Percentiles rank a stretch among this genome's conserved stretches.
These are phyloP conservation scores for Lipophrys pholis DNA, from an alignment of 2,113 vertebrate genomes.

Conservation along the genomic window DNA sequence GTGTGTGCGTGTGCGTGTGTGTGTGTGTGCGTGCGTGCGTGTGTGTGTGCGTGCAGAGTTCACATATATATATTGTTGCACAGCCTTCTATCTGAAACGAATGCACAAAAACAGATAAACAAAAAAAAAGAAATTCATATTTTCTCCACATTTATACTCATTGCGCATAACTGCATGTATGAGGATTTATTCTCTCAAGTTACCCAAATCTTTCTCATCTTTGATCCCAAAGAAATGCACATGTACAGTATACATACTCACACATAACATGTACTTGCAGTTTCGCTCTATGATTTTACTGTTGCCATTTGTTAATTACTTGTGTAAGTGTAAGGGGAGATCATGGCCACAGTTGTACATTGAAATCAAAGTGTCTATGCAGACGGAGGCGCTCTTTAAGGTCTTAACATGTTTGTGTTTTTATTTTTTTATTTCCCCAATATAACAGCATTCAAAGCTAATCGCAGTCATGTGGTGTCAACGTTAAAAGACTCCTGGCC, in stretches of 20 bases:
- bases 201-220: slow-evolving; percentile 25
- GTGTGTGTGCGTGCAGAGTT: slow-evolving; percentile 14
- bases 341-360: slow-evolving; percentile 8
- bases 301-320: slow-evolving; percentile 33
- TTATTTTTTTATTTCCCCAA: neutral
- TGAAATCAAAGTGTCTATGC: slow-evolving; percentile 18
- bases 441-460: slow-evolving; percentile 8
- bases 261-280: slow-evolving; percentile 45
- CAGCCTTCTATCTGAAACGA: slow-evolving; percentile 32
- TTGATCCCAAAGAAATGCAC: slow-evolving; percentile 63
- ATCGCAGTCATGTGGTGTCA: neutral
- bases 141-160: slow-evolving; percentile 17
- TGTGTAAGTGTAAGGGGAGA: slow-evolving; percentile 5
- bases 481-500: neutral
- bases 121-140: slow-evolving; percentile 3
- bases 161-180: slow-evolving; percentile 18
- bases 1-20: slow-evolving; percentile 24
- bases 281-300: slow-evolving; percentile 53
- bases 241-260: slow-evolving; percentile 69
- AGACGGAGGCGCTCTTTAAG: slow-evolving; percentile 24
- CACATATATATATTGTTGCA: slow-evolving; percentile 37
- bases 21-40: slow-evolving; percentile 9
- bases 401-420: slow-evolving; percentile 4
- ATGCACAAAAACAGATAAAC: slow-evolving; percentile 35
- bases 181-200: slow-evolving; percentile 20